phyloP scores from a whole-genome alignment of 2,888 invertebrate genomes.

The Rambutsinella grinnellia region DNA sequence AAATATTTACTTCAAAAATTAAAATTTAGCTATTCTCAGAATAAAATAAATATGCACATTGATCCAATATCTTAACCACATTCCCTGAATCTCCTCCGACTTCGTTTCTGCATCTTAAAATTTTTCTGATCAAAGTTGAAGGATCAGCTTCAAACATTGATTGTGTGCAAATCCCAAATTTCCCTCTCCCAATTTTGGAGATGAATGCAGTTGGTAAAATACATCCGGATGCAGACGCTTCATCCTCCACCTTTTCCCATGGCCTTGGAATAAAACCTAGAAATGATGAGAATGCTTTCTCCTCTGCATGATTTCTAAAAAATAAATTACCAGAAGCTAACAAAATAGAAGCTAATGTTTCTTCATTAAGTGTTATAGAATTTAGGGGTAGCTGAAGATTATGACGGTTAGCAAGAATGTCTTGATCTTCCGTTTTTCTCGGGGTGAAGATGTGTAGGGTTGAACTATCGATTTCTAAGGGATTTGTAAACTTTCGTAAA shows the following conservation, averaged over 20 bases:
- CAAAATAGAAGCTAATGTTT: slow-evolving; percentile 13
- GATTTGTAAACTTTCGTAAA: not conserved
- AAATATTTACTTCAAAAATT: too few relatives aligned
- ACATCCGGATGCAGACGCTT: not conserved
- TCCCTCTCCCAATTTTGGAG: not conserved
- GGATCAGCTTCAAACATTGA: not conserved
- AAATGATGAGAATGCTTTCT: slow-evolving; percentile 15
- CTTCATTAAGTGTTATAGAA: not conserved
- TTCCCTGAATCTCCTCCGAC: too few relatives aligned
- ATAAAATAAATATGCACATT: too few relatives aligned
- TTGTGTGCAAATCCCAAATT: not conserved
- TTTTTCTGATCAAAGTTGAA: too few relatives aligned
- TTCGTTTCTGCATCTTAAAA: too few relatives aligned
- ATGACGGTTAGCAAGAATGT: slow-evolving; percentile 13
- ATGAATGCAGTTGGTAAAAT: slow-evolving; percentile 10
- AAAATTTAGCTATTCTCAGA: too few relatives aligned
- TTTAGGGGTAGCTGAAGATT: slow-evolving; percentile 11
- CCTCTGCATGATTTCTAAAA: slow-evolving; percentile 16
- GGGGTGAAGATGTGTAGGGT: slow-evolving; percentile 24
- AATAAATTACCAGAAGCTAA: slow-evolving; percentile 27
- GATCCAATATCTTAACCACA: too few relatives aligned
- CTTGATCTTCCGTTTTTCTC: slow-evolving; percentile 5
- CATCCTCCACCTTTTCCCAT: not conserved
- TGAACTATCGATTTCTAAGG: not conserved
- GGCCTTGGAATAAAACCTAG: slow-evolving; percentile 19